Percentiles rank a stretch among this genome's conserved stretches.
Evolutionary conservation across 2,797 vertebrate genomes (phyloP).

Genomic region (Esox masquinongy): DNA sequence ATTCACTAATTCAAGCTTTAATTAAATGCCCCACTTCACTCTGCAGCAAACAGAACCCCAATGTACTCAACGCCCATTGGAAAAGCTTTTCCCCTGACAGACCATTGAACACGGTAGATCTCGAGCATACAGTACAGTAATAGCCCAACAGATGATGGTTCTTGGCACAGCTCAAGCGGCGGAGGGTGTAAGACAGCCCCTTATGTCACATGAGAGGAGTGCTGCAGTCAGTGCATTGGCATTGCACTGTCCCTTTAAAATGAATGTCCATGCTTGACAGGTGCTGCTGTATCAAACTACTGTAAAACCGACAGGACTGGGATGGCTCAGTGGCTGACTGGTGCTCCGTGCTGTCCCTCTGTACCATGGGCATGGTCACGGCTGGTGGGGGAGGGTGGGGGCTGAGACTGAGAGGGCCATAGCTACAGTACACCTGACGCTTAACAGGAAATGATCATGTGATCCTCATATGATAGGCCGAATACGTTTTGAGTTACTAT

Average conservation of each 20-base stretch:
- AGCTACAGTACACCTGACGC: not conserved
- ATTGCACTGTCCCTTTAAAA: conserved; percentile 69
- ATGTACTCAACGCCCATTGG: conserved; percentile 23
- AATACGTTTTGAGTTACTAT: not conserved
- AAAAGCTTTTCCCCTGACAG: conserved; percentile 47
- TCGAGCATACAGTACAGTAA: conserved; percentile 63
- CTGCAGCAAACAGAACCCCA: conserved; percentile 28
- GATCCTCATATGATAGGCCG: conserved; percentile 8
- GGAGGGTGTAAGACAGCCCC: conserved; percentile 74
- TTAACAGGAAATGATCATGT: conserved; percentile 56
- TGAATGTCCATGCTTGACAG: conserved; percentile 57
- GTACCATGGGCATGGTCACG: conserved; percentile 38
- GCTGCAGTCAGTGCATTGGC: conserved; percentile 62
- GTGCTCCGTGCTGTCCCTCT: conserved; percentile 57
- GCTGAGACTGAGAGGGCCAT: not conserved
- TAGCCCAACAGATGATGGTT: conserved; percentile 71
- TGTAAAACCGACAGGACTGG: conserved; percentile 63
- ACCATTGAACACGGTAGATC: conserved; percentile 50
- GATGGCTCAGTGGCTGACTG: conserved; percentile 47
- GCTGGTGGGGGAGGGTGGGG: conserved; percentile 22
- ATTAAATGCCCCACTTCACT: conserved; percentile 47
- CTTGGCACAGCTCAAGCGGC: conserved; percentile 60
- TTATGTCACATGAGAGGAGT: conserved; percentile 68
- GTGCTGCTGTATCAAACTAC: conserved; percentile 68
- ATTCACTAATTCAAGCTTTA: conserved; percentile 16